phyloP scores from a whole-genome alignment of 2,797 vertebrate genomes.

The Orestias chungarensis region DNA sequence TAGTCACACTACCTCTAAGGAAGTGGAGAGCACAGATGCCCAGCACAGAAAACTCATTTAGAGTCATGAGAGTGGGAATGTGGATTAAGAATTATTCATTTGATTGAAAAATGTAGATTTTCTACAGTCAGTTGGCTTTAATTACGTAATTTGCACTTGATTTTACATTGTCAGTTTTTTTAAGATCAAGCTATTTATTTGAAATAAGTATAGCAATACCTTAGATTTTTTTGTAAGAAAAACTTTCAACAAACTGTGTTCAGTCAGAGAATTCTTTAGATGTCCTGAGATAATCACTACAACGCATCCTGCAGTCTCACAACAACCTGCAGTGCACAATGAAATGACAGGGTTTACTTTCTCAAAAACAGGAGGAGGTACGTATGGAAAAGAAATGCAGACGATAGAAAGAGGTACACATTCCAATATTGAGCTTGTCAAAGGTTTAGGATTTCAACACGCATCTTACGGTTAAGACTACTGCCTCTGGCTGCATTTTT shows the following conservation, averaged over 20 bases:
- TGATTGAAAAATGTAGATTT: background rate
- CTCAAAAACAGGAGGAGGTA: too few relatives aligned
- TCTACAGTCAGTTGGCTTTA: too few relatives aligned
- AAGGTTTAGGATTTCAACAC: background rate
- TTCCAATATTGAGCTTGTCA: background rate
- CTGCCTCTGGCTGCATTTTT: background rate
- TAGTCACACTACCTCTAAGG: too few relatives aligned
- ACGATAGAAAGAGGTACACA: background rate
- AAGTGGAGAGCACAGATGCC: too few relatives aligned
- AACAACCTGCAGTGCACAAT: background rate
- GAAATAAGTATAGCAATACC: too few relatives aligned
- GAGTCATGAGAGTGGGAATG: too few relatives aligned
- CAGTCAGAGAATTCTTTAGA: background rate
- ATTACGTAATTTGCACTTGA: too few relatives aligned
- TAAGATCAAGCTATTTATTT: too few relatives aligned
- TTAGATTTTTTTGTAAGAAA: too few relatives aligned
- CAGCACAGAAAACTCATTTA: too few relatives aligned
- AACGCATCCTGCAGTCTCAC: background rate
- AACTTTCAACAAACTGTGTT: background rate
- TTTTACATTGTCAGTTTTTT: background rate
- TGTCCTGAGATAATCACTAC: background rate
- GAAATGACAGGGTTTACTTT: background rate
- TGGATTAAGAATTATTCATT: too few relatives aligned
- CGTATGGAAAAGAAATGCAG: background rate
- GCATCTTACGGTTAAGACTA: background rate